Evolutionary conservation across 1,140 invertebrate species (phyloP), one percentile per base, ranked within the genome.

Genomic region (Procambarus clarkii): DNA sequence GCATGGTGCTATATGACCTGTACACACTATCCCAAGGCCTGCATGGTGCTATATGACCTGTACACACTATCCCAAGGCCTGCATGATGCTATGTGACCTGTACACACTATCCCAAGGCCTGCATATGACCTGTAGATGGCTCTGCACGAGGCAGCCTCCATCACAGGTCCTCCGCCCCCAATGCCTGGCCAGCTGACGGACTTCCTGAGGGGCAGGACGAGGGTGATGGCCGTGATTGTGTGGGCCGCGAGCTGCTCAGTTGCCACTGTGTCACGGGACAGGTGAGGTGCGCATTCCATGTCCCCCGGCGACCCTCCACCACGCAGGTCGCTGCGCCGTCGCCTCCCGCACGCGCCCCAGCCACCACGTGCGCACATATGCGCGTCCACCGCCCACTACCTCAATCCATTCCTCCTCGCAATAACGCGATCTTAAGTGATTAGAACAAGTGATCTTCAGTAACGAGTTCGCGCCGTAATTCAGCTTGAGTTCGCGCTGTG

Each of bases 231-330:
- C 80, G 80, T 82, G 80, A 82, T 82, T 82, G 80, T 54, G 50
- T 44, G 50, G 54, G 50, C 50, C 80, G 50, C 50, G 11, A 21
- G 60, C 18, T 1, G 80, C 80, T 82, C 80, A 82, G 80, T 82
- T n/a, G 50, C 80, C 80, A 82, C 50, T 45, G 58, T 60, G 80
- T 82, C 21, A 60, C 50, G n/a, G 80, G 50, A 82, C 80, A 82
- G 80, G 80, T 82, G 80, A 82, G 80, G 80, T 82, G 80, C 80
- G 80, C 80, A 82, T 21, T 82, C 45, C 24, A 82, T 15, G 50
- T 60, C 18, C 79, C 46, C 54, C 21, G 80, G 21, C 48, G 3
- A 45, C 21, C 46, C 50, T 21, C 58, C 80, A n/a, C 13, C 78
- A 11, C 45, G 18, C 45, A 48, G 45, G 13, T 8, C 2, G 50